Evolutionary conservation across 2,797 vertebrate species (phyloP), one percentile per base, ranked within the genome.

Genomic region (Sternarchorhynchus goeldii): DNA sequence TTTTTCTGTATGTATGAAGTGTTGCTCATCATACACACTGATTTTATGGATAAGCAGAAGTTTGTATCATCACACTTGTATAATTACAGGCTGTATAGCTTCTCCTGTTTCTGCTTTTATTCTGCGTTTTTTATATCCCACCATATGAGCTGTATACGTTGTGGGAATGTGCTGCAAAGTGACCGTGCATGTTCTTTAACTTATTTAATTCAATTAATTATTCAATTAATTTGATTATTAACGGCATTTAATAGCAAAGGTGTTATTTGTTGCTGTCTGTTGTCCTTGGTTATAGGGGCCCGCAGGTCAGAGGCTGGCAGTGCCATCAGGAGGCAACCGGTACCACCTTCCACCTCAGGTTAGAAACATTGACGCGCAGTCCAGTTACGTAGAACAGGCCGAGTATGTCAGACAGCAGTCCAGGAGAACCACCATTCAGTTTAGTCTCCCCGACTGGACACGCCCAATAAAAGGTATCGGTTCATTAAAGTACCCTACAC

Each of bases 261-360:
- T 6, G 5, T 16, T 31, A 64, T 55, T 1, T 56, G 20, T 31
- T 7, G 59, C 29, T 25, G 1, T 6, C n/a, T n/a, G 10, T 36
- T 53, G 6, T 74, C 55, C 59, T 81, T 74, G 74, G 39, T 62
- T 0, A 0, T 85, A 93, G 94, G 93, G 87, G 75, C 85, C 75
- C 94, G 90, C 76, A 92, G 87, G 70, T 92, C 89, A 80, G 93
- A 94, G 55, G 83, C 88, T 16, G 85, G 84, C 50, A 85, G 88
- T 0, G 21, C 86, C 7, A 84, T 94, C 81, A 90, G 87, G 83
- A 95, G 93, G 79, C 90, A 88, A 70, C 87, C 86, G 0, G 70
- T 88, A 64, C 85, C 87, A 84, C 88, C 92, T 69, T 87, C 85
- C 32, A 89, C 90, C 58, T 87, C 93, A 89, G 95, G 93, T 93